phyloP scores from a whole-genome alignment of 2,888 invertebrate genomes.

The Tetranychus piercei region DNA sequence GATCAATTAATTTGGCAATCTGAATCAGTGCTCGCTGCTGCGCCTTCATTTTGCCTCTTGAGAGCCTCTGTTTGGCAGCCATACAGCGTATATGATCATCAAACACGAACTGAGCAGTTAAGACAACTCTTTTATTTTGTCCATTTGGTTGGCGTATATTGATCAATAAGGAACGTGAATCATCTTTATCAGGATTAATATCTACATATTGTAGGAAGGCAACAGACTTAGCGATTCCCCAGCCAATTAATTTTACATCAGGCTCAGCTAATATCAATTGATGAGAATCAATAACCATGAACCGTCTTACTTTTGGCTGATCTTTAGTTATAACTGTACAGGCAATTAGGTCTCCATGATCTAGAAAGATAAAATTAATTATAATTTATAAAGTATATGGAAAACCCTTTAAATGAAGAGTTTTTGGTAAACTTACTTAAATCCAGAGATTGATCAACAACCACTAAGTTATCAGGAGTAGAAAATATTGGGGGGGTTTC shows the following conservation, averaged over 20 bases:
- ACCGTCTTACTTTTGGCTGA: slow-evolving; percentile 53
- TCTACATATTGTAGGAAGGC: slow-evolving; percentile 84
- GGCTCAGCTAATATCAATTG: slow-evolving; percentile 95
- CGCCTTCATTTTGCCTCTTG: slow-evolving; percentile 70
- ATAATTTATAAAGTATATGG: neutral
- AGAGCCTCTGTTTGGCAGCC: slow-evolving; percentile 73
- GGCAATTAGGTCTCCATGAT: slow-evolving; percentile 89
- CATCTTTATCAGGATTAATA: slow-evolving; percentile 82
- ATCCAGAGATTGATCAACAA: slow-evolving; percentile 82
- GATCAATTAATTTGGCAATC: slow-evolving; percentile 74
- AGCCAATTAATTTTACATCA: slow-evolving; percentile 76
- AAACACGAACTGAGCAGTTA: slow-evolving; percentile 81
- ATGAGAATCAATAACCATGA: slow-evolving; percentile 80
- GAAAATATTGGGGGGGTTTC: slow-evolving; percentile 77
- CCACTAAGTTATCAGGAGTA: slow-evolving; percentile 67
- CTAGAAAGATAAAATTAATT: slow-evolving; percentile 39
- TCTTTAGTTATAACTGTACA: slow-evolving; percentile 83
- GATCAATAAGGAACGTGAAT: slow-evolving; percentile 80
- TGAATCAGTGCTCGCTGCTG: slow-evolving; percentile 91
- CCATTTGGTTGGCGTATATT: slow-evolving; percentile 41
- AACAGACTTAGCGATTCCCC: slow-evolving; percentile 92
- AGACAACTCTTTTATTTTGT: slow-evolving; percentile 44
- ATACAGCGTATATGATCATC: slow-evolving; percentile 97
- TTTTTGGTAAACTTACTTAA: slow-evolving; percentile 49
- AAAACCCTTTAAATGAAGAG: neutral